Evolutionary conservation across 2,113 vertebrate genomes (phyloP).

Genomic region (Onychorhynchus coronatus): DNA sequence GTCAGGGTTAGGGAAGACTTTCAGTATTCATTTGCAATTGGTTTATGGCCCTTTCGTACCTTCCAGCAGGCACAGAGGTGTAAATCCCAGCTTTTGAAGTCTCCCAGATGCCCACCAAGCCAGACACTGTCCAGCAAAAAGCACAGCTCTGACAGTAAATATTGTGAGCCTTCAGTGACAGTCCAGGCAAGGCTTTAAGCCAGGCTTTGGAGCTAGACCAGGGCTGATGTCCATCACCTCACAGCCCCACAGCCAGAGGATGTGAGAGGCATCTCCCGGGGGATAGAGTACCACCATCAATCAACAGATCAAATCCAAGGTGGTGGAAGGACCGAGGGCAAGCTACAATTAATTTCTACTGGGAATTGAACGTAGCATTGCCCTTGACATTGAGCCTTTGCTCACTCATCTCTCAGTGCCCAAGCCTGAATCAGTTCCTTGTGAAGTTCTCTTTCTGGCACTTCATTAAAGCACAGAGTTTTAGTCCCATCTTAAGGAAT

Average conservation of each 20-base stretch:
- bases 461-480: not conserved
- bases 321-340: accelerated
- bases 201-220: not conserved
- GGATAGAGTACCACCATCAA: too few relatives aligned
- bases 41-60: not conserved
- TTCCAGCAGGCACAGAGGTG: not conserved
- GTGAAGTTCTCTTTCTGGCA: not conserved
- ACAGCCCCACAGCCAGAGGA: not conserved
- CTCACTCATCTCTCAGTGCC: not conserved
- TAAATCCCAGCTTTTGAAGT: not conserved
- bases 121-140: not conserved
- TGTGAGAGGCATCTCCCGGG: not conserved
- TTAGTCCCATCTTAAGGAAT: not conserved
- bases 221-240: not conserved
- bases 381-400: not conserved
- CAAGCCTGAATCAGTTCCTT: accelerated
- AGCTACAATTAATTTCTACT: not conserved
- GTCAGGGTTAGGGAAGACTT: not conserved
- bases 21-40: not conserved
- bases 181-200: not conserved
- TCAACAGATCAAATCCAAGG: accelerated
- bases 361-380: accelerated
- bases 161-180: not conserved
- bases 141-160: not conserved
- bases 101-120: not conserved